Base-by-base conservation (phyloP, 2,797 vertebrate species). In the Heliangelus exortis region DNA sequence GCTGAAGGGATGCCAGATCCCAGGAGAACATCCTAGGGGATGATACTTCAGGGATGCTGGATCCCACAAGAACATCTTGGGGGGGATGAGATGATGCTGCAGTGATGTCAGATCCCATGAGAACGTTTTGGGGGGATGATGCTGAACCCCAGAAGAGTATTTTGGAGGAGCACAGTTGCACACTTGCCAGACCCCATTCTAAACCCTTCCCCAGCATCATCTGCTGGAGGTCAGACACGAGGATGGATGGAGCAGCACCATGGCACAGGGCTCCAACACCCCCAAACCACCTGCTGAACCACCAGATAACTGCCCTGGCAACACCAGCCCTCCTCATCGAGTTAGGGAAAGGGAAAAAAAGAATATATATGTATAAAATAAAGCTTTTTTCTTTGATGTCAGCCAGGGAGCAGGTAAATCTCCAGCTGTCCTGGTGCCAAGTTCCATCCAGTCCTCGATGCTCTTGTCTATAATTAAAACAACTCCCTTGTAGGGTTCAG, bases 231-330 rank as follows among this genome's bases (percentile, higher is more conserved):
- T 39, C 1, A 3, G 63, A 54, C 80, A 73, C 43, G 51, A 63
- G 19, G 47, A 74, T 2, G 3, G 62, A 43, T 0, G 2, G 47
- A 58, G 22, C 61, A 71, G 6, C 53, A n/a, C 48, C 9, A 7
- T 4, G 28, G n/a, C 0, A 4, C 0, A 0, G 26, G 45, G 36
- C 15, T 73, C 33, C 36, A 8, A 15, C 71, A 81, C 59, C 89
- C 87, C 73, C 26, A 47, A 29, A 53, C 2, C 26, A 53, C 33
- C n/a, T 7, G 19, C 74, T 77, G 57, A 65, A n/a, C 74, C 51
- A 3, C 34, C 25, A 84, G 57, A 41, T 0, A 3, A 26, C 36
- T 2, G 12, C 19, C 43, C 47, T 75, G 0, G 0, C 0, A 22
- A 74, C 0, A 0, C 69, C 7, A 1, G 68, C 47, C 20, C 15